Base-by-base conservation (phyloP, 2,113 vertebrate species). In the Orycteropus afer region DNA sequence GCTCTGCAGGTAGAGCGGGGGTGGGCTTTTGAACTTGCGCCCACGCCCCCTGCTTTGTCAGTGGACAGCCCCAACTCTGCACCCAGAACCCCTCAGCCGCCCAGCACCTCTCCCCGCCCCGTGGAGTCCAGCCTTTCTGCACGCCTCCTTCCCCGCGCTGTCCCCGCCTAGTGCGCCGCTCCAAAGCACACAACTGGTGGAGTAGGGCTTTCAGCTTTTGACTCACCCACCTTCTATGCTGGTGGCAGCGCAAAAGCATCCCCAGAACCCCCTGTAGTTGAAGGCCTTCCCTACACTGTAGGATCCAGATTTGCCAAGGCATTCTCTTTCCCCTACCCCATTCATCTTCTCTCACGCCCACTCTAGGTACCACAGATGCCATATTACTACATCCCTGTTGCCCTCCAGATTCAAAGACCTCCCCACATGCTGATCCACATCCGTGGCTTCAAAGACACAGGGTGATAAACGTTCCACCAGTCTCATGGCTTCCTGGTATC, bases 1-100 rank as follows among this genome's bases (percentile, higher is more conserved):
- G 59, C 67, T 80, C 88, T 3, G 80, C 67, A 59, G 93, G 84
- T 76, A n/a, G 20, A 91, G 79, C 23, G 71, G 84, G 79, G 65
- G 49, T n/a, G 12, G 77, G 76, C 83, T 57, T n/a, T 45, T 49
- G 67, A 73, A 78, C 87, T 49, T 7, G 67, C 15, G 49, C 29
- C 61, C 53, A 40, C 93, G 15, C 59, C 89, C 87, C 3, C 53
- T 25, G 15, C 61, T 59, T 14, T 0, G 59, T 84, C 61, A 0
- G 59, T 2, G 27, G n/a, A 76, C 45, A 14, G n/a, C 55, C 25
- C 14, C 7, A 2, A 51, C 47, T 65, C 51, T 37, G 74, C 80
- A 86, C 71, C 23, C 0, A 37, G 65, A 61, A 32, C 80, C 86
- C 37, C 53, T 14, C 18, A 0, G 47, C 59, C 5, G 59, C 57